Evolutionary conservation across 2,797 vertebrate genomes (phyloP).

Genomic region (Leptatherina wallacei): DNA sequence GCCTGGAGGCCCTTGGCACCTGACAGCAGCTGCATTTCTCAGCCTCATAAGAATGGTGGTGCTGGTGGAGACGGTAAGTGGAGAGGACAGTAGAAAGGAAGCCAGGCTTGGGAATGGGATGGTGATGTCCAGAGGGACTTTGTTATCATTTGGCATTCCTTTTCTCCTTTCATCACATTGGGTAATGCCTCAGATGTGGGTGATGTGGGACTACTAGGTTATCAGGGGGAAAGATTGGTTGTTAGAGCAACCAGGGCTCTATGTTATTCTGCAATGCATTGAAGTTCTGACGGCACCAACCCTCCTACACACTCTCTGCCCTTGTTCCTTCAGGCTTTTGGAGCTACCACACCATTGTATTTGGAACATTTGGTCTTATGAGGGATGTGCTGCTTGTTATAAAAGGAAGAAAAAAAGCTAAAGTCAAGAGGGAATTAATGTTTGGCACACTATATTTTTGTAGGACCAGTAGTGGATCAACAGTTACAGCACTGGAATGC

Average conservation of each 20-base stretch:
- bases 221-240: slow-evolving; percentile 27
- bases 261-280: slow-evolving; percentile 35
- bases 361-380: slow-evolving; percentile 31
- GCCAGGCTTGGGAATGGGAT: slow-evolving; percentile 55
- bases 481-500: neutral
- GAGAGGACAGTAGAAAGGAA: slow-evolving; percentile 67
- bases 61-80: slow-evolving; percentile 63
- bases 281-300: slow-evolving; percentile 40
- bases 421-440: neutral
- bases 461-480: neutral
- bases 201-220: slow-evolving; percentile 38
- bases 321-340: slow-evolving; percentile 33
- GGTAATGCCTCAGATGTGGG: slow-evolving; percentile 60
- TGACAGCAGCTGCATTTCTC: slow-evolving; percentile 70
- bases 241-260: slow-evolving; percentile 15
- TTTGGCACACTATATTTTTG: neutral
- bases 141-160: slow-evolving; percentile 73
- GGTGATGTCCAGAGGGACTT: slow-evolving; percentile 66
- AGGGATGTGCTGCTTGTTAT: neutral
- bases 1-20: slow-evolving; percentile 67
- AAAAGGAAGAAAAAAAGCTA: neutral
- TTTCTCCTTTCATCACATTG: slow-evolving; percentile 71
- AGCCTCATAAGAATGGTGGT: slow-evolving; percentile 39
- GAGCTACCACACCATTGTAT: slow-evolving; percentile 18
- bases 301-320: slow-evolving; percentile 1